These are phyloP conservation scores for Silurus asotus DNA, from an alignment of 2,113 vertebrate species.

Conservation along the genomic window DNA sequence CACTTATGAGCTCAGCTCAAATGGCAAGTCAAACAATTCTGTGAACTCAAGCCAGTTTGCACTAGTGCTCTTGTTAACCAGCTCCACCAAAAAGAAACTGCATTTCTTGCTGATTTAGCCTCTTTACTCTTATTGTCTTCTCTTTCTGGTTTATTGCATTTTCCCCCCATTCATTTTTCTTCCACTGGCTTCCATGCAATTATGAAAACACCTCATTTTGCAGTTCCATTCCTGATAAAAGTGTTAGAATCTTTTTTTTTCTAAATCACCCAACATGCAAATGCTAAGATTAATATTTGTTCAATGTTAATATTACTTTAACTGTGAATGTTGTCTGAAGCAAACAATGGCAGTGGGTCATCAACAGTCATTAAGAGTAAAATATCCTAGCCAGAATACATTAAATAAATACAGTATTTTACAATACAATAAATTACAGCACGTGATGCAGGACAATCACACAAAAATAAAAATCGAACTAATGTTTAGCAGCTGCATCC, in stretches of 20 bases:
- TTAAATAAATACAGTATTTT: neutral
- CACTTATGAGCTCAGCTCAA: slow-evolving; percentile 45
- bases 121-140: neutral
- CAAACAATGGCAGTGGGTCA: neutral
- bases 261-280: neutral
- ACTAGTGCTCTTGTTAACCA: slow-evolving; percentile 27
- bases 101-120: neutral
- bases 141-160: neutral
- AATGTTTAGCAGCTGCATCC: neutral
- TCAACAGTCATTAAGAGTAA: neutral
- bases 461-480: neutral
- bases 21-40: slow-evolving; percentile 13
- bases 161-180: neutral
- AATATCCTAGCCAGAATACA: neutral
- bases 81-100: neutral
- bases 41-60: slow-evolving; percentile 33
- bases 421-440: neutral
- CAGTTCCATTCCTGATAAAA: neutral
- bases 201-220: neutral
- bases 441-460: neutral
- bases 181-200: too few species aligned
- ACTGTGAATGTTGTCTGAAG: neutral
- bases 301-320: neutral
- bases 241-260: neutral
- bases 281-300: neutral